Evolutionary conservation across 2,113 vertebrate genomes (phyloP), one percentile per base, ranked within the genome.

Genomic region (Chaenogobius annularis): DNA sequence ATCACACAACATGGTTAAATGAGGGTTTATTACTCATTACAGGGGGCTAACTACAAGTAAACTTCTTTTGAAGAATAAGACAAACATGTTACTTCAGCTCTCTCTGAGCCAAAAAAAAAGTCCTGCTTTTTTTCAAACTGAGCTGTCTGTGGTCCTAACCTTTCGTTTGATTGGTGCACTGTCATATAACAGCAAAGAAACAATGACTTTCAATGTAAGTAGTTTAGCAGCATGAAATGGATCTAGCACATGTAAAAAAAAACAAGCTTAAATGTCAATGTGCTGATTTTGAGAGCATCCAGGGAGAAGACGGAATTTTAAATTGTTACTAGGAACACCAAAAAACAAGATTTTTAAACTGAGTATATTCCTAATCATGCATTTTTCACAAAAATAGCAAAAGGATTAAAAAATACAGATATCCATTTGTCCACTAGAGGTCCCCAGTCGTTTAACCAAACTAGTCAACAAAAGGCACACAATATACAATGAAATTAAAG

Each of bases 371-470:
- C 26, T 31, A 31, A 31, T 31, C 26, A 31, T 2, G 26, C 26
- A 31, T 31, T 31, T 31, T 31, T 31, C 26, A 31, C 26, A 31
- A 31, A 31, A 31, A 31, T 31, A 31, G 26, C 26, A 31, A 31
- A 31, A 31, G 26, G 22, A 26, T 7, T 31, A 13, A 12, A 23
- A 23, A 13, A 5, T 52, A 56, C 22, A 23, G 44, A 5, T 58
- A 26, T 58, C 8, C 7, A 44, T 64, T 52, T 70, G 64, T 72
- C 87, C 85, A 87, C 85, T 75, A 70, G 86, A 83, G 75, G 87
- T 77, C 84, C 80, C 72, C 84, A 62, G 79, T 67, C 62, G 4
- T 68, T 84, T 68, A 78, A 4, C 31, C 52, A 61, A 55, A 43
- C n/a, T 1, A 31, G 1, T 23, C 10, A 48, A 55, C 23, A 37